Evolutionary conservation across 2,797 vertebrate species (phyloP).

Genomic region (Echeneis naucrates): DNA sequence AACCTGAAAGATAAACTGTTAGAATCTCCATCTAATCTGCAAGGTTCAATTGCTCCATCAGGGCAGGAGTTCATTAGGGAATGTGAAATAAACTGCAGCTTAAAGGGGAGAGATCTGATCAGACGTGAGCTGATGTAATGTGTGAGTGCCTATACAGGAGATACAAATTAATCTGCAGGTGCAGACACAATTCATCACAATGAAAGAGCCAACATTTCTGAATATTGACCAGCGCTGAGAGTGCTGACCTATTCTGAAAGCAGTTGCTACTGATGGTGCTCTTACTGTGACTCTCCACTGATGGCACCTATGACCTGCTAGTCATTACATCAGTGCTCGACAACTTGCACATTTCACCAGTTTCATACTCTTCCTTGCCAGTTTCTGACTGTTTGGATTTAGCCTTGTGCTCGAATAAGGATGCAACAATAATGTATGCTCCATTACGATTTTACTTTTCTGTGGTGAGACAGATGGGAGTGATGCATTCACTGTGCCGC

Average conservation of each 20-base stretch:
- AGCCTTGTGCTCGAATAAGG: conserved; percentile 1
- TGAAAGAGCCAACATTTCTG: background rate
- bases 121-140: conserved; percentile 39
- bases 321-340: background rate
- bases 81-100: conserved; percentile 60
- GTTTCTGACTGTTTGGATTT: conserved; percentile 2
- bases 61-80: conserved; percentile 54
- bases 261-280: too few relatives aligned
- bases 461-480: conserved; percentile 35
- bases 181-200: conserved; percentile 21
- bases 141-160: conserved; percentile 23
- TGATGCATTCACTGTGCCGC: conserved; percentile 24
- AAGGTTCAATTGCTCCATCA: conserved; percentile 54
- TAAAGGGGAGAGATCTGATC: conserved; percentile 51
- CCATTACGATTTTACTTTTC: conserved; percentile 14
- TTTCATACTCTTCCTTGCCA: background rate
- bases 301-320: background rate
- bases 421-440: conserved; percentile 9
- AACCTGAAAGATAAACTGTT: conserved; percentile 48
- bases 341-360: background rate
- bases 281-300: background rate
- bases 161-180: conserved; percentile 40
- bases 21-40: conserved; percentile 55
- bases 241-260: background rate
- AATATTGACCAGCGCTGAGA: conserved; percentile 4